Evolutionary conservation across 2,888 invertebrate genomes (phyloP).

Genomic region (Eupithecia vulgata): DNA sequence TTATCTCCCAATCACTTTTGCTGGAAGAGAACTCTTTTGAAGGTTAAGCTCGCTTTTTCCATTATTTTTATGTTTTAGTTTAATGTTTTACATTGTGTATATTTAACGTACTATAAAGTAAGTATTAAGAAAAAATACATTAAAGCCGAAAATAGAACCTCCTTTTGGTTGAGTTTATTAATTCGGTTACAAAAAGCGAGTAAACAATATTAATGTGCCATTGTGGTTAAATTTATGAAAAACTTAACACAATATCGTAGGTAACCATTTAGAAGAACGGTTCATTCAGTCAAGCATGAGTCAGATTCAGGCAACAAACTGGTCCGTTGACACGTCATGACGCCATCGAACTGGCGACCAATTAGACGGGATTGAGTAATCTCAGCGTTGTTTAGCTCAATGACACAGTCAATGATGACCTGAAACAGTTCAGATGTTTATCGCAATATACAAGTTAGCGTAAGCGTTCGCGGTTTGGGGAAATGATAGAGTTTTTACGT

Average conservation of each 20-base stretch:
- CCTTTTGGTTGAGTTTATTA: no score
- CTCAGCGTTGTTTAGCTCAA: slow-evolving; percentile 9
- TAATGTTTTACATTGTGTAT: no score
- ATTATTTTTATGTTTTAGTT: no score
- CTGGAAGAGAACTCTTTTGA: no score
- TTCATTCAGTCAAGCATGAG: neutral
- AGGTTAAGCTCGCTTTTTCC: no score
- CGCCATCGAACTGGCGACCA: slow-evolving; percentile 32
- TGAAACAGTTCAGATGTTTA: neutral
- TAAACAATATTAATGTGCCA: neutral
- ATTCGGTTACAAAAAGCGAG: neutral
- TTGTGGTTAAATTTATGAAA: neutral
- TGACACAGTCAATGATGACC: no score
- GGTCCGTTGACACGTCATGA: slow-evolving; percentile 24
- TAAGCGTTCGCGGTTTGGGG: neutral
- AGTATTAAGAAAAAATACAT: no score
- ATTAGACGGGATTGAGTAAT: slow-evolving; percentile 33
- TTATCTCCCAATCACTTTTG: no score
- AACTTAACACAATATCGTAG: neutral
- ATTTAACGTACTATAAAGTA: no score
- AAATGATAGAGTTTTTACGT: neutral
- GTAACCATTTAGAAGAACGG: neutral
- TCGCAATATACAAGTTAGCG: neutral
- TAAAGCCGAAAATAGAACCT: no score
- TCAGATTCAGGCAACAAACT: slow-evolving; percentile 14